Evolutionary conservation across 2,888 invertebrate species (phyloP).

Genomic region (Drosophila fungiperda): DNA sequence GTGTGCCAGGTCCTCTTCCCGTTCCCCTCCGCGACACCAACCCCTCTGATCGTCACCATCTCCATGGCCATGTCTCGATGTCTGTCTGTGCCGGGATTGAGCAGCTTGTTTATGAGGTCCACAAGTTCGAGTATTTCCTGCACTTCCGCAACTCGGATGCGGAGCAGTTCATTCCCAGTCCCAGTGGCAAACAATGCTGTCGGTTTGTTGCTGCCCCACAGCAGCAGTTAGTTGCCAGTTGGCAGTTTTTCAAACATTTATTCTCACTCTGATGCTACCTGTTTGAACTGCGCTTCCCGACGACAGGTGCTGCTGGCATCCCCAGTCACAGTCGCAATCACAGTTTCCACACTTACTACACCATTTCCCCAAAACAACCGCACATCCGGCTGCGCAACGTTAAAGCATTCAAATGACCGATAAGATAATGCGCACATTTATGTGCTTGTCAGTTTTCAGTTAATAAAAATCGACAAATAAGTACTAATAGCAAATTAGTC

Average conservation of each 20-base stretch:
- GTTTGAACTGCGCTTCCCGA: slow-evolving; percentile 28
- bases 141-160: slow-evolving; percentile 64
- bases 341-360: slow-evolving; percentile 23
- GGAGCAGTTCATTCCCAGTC: slow-evolving; percentile 43
- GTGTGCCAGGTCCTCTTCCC: slow-evolving; percentile 23
- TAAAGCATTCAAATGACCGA: neutral
- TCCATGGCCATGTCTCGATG: neutral
- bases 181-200: slow-evolving; percentile 49
- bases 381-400: slow-evolving; percentile 16
- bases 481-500: neutral
- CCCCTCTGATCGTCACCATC: neutral
- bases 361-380: slow-evolving; percentile 1
- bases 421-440: neutral
- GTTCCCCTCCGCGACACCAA: neutral
- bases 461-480: neutral
- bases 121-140: slow-evolving; percentile 63
- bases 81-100: slow-evolving; percentile 28
- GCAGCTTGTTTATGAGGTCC: slow-evolving; percentile 54
- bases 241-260: slow-evolving; percentile 31
- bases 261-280: slow-evolving; percentile 32
- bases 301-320: slow-evolving; percentile 46
- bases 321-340: neutral
- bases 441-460: neutral
- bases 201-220: slow-evolving; percentile 40
- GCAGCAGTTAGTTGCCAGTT: slow-evolving; percentile 4